Evolutionary conservation across 2,113 vertebrate genomes (phyloP), one percentile per base, ranked within the genome.

Genomic region (Salvelinus alpinus): DNA sequence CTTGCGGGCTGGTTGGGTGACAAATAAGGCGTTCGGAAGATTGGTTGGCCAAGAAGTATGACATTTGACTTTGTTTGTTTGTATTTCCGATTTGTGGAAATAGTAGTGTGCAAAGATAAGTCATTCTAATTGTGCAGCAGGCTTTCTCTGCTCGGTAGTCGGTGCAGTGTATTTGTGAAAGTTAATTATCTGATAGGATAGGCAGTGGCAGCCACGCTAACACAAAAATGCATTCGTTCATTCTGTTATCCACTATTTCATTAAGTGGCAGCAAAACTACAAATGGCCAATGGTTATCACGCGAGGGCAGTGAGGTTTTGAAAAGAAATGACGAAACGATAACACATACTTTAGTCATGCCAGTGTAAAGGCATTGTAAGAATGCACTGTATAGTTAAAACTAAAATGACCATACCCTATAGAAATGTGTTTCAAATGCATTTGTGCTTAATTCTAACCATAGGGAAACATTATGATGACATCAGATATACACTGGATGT

Each of bases 161-260:
- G 75, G 88, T 13, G 73, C 89, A 89, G 92, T 90, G 91, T 89
- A 91, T 93, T 94, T 95, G 90, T 91, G 90, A 87, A 95, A 94
- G 88, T 93, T 94, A 95, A 95, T 95, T 96, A 95, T 93, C 93
- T 95, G 91, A 93, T 94, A 95, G 92, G 91, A 94, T 93, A 94
- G 80, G 91, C 77, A 64, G 78, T 87, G 85, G 88, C 89, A 92
- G 92, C 89, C 88, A 88, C 38, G 2, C 84, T 89, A 91, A 92
- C 90, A 93, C 85, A 87, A 89, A 93, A 92, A 93, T 79, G 80
- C 83, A 89, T 85, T 91, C 79, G 71, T 91, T 86, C 90, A 82
- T 91, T 94, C 93, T 91, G 93, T 94, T 92, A 94, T 93, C 93
- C 88, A 90, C 84, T 22, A 82, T 75, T 91, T 82, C 86, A 90